Percentiles rank a stretch among this genome's conserved stretches.
Conservation (phyloP, 2,888 invertebrate species). For the Incurvaria masculella region DNA sequence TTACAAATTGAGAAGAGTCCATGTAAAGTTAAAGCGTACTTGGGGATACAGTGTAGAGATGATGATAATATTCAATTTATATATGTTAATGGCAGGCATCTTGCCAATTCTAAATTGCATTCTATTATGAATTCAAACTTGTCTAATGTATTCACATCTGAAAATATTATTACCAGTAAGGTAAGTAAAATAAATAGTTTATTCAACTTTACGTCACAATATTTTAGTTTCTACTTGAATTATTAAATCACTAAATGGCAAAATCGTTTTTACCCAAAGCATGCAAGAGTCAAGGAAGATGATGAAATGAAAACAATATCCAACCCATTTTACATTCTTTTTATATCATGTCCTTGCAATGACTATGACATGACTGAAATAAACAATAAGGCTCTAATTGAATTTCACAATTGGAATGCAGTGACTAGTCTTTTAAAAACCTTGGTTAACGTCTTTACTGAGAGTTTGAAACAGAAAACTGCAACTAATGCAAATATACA, state of each 20-base stretch:
- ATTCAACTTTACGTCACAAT: too few species aligned
- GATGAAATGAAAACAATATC: slow-evolving; percentile 17
- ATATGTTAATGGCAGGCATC: slow-evolving; percentile 61
- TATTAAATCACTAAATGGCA: too few species aligned
- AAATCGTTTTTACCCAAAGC: slow-evolving; percentile 22
- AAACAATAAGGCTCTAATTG: slow-evolving; percentile 44
- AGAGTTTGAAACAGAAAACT: slow-evolving; percentile 22
- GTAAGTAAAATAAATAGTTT: too few species aligned
- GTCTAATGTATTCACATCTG: not conserved
- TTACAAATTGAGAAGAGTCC: slow-evolving; percentile 33
- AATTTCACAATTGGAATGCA: slow-evolving; percentile 54
- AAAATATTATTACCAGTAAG: too few species aligned
- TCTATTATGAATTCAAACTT: slow-evolving; percentile 16
- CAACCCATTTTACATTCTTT: slow-evolving; percentile 49
- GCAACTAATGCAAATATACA: slow-evolving; percentile 7
- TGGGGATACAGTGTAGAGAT: slow-evolving; percentile 37
- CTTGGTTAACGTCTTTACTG: slow-evolving; percentile 30
- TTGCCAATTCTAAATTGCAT: slow-evolving; percentile 46
- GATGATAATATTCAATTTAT: slow-evolving; percentile 51
- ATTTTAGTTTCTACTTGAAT: too few species aligned
- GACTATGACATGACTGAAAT: slow-evolving; percentile 53
- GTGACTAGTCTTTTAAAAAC: slow-evolving; percentile 33
- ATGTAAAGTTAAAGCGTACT: slow-evolving; percentile 54
- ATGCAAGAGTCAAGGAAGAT: slow-evolving; percentile 18
- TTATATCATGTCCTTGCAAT: slow-evolving; percentile 51